Evolutionary conservation across 2,113 vertebrate genomes (phyloP).

Genomic region (Regulus satrapa): DNA sequence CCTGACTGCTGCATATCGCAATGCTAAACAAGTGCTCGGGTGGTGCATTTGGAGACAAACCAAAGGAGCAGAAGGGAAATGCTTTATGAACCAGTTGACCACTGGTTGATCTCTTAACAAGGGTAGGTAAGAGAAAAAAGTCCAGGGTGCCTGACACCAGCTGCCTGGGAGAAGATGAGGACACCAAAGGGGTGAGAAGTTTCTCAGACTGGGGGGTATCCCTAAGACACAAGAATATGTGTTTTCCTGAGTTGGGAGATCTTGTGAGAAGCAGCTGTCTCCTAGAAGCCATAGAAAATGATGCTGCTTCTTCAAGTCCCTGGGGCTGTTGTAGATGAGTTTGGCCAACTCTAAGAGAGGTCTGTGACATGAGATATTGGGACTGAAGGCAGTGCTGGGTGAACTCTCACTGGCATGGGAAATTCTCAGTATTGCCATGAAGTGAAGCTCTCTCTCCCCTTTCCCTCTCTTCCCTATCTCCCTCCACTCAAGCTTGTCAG

Average conservation of each 20-base stretch:
- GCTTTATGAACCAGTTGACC: not conserved
- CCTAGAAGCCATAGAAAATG: not conserved
- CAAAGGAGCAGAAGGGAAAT: not conserved
- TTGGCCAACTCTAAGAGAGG: not conserved
- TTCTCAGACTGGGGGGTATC: not conserved
- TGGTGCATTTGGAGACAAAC: not conserved
- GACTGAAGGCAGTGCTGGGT: not conserved
- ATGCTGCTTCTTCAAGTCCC: not conserved
- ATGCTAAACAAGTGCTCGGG: not conserved
- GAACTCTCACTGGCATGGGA: not conserved
- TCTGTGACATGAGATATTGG: not conserved
- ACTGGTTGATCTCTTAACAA: not conserved
- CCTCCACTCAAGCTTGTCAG: not conserved
- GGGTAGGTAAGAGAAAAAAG: not conserved
- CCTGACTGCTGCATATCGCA: not conserved
- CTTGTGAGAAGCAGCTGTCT: not conserved
- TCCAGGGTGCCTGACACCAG: not conserved
- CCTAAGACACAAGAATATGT: not conserved
- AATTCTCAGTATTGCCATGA: not conserved
- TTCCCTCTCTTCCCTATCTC: not conserved
- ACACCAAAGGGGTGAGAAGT: not conserved
- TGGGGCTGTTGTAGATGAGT: not conserved
- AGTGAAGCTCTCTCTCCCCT: not conserved
- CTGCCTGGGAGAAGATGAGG: not conserved
- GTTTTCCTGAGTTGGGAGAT: not conserved